Conservation (phyloP, 2,888 invertebrate species). For the Bombylius major region DNA sequence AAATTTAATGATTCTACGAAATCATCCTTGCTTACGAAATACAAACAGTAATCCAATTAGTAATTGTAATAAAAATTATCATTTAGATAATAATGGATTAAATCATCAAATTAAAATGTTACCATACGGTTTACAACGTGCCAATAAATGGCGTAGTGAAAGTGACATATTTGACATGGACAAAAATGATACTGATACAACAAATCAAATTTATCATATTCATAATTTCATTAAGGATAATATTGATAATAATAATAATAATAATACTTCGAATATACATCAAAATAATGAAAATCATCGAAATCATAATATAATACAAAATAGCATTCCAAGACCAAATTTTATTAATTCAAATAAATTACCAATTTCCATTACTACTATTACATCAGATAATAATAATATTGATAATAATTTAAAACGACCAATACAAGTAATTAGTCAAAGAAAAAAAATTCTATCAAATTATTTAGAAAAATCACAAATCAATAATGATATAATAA, state of each 20-base stretch:
- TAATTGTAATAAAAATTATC: too few relatives aligned
- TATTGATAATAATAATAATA: background rate
- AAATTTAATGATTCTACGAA: background rate
- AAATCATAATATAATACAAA: background rate
- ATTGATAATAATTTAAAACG: too few relatives aligned
- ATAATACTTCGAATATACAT: background rate
- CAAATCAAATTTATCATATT: slow-evolving; percentile 6
- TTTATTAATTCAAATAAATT: too few relatives aligned
- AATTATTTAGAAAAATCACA: too few relatives aligned
- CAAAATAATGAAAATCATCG: background rate
- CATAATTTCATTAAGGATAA: background rate
- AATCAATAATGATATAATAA: too few relatives aligned
- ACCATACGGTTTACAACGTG: slow-evolving; percentile 6
- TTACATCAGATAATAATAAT: too few relatives aligned
- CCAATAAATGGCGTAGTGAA: slow-evolving; percentile 34
- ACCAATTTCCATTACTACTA: too few relatives aligned
- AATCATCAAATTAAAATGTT: too few relatives aligned
- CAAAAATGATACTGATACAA: slow-evolving; percentile 15
- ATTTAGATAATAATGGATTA: too few relatives aligned
- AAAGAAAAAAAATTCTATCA: too few relatives aligned
- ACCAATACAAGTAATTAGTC: too few relatives aligned
- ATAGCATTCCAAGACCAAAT: too few relatives aligned
- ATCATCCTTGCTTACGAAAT: background rate
- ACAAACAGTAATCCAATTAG: background rate
- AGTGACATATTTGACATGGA: slow-evolving; percentile 28